Evolutionary conservation across 30 jellyfish, hydroid and myxozoan genomes (phyloP), one percentile per base, ranked within the genome.

Genomic region (Catostylus mosaicus): DNA sequence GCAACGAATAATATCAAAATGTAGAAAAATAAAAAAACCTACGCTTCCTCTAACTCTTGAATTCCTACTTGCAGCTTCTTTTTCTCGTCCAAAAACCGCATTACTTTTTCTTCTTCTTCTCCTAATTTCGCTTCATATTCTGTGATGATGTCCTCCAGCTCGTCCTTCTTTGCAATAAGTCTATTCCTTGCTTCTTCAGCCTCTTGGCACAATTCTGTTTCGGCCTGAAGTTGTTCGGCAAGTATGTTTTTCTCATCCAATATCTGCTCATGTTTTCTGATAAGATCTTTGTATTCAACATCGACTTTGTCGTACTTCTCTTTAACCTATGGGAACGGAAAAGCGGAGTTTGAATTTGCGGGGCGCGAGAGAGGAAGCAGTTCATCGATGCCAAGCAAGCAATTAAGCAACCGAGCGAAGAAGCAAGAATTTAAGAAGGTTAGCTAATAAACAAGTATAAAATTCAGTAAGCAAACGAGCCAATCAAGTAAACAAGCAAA

Each of bases 161-260:
- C 99, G 12, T 50, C 87, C 88, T 90, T 96, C 68, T 93, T 95
- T 8, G 82, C 84, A 7, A 56, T 30, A 68, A 96, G 60, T 19
- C 97, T 87, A 37, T 86, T 90, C 56, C 96, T 59, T 20, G 95
- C 94, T 69, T 96, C 99, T 64, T 96, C 99, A 4, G 97, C 98
- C 57, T 96, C 99, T 76, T 90, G 98, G 67, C 97, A 89, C 66
- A 96, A 76, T 85, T 96, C 99, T 24, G 88, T 91, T 67, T 96
- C 99, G 34, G 97, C 98, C 62, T 91, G 97, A 61, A 96, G 75
- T 63, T 90, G 97, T 48, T 92, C 99, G 20, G 98, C 98, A 19
- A 96, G 74, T 0, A 61, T 47, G 77, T 92, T 91, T 75, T 90
- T 96, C 85, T 96, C 99, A 22, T 90, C 98, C 20, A 80, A 57